phyloP scores from a whole-genome alignment of 1,140 invertebrate species.

The Apis mellifera region DNA sequence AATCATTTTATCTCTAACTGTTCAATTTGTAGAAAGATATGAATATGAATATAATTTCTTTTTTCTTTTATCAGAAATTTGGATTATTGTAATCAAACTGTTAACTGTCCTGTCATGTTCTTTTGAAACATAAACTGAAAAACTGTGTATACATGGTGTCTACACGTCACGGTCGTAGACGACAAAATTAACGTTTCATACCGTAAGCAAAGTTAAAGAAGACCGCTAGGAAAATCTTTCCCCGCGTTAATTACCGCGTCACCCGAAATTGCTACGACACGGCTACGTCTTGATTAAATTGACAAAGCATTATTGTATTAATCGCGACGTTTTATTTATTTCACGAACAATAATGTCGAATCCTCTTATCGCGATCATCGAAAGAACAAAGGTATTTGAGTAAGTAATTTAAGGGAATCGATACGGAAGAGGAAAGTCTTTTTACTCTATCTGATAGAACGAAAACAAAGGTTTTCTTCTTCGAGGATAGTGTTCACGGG shows the following conservation, averaged over 20 bases:
- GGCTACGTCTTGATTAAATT: not conserved
- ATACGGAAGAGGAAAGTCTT: conserved; percentile 34
- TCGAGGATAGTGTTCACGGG: conserved; percentile 37
- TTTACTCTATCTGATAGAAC: conserved; percentile 3
- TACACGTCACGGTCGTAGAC: conserved; percentile 76
- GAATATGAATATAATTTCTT: not conserved
- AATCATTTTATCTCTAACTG: not conserved
- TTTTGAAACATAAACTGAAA: conserved; percentile 16
- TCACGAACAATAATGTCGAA: not conserved
- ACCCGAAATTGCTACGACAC: conserved; percentile 20
- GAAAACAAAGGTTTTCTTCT: conserved; percentile 52
- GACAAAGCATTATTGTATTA: not conserved
- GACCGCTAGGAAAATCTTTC: conserved; percentile 78
- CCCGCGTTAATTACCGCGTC: conserved; percentile 75
- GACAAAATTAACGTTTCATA: conserved; percentile 77
- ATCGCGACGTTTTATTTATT: not conserved
- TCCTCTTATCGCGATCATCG: not conserved
- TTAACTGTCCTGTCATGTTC: conserved; percentile 36
- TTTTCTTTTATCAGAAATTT: not conserved
- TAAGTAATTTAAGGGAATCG: not conserved
- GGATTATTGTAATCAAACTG: not conserved
- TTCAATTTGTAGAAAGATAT: not conserved
- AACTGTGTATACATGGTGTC: conserved; percentile 3
- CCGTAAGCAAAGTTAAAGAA: conserved; percentile 77
- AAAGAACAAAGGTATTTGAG: too few relatives aligned